These are phyloP conservation scores for Podiceps cristatus DNA, from an alignment of 2,113 vertebrate genomes.

Conservation along the genomic window DNA sequence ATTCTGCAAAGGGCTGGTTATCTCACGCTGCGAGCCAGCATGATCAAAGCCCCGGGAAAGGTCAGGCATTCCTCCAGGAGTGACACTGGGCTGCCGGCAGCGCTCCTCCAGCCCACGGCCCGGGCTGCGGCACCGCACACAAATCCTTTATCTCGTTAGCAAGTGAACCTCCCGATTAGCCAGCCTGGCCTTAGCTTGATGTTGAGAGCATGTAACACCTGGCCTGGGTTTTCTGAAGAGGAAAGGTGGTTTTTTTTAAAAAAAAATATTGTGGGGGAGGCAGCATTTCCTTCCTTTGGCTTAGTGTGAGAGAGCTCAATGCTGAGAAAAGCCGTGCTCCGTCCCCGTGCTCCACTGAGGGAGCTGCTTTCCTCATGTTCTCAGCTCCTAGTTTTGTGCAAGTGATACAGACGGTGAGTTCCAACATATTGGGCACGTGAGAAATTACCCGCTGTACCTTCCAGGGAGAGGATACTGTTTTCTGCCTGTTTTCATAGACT, in stretches of 20 bases:
- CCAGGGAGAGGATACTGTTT: not conserved
- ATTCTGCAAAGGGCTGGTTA: constrained; percentile 72
- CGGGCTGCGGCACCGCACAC: not conserved
- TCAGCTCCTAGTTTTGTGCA: not conserved
- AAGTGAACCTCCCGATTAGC: constrained; percentile 60
- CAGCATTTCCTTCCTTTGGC: constrained; percentile 46
- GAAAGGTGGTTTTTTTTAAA: not conserved
- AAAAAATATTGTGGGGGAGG: not conserved
- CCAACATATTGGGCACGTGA: not conserved
- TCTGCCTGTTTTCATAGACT: not conserved
- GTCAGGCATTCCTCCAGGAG: constrained; percentile 73
- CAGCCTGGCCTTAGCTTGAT: constrained; percentile 4
- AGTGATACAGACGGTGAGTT: not conserved
- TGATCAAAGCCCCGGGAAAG: constrained; percentile 79
- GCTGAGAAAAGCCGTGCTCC: not conserved
- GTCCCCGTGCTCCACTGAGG: not conserved
- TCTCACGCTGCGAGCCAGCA: constrained; percentile 57
- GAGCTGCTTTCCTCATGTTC: not conserved
- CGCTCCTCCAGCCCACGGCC: constrained; percentile 32
- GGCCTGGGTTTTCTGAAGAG: constrained; percentile 33
- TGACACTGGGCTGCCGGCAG: constrained; percentile 47
- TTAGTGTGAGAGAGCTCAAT: not conserved
- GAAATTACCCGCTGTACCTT: not conserved
- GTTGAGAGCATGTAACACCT: not conserved
- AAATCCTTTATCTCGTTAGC: constrained; percentile 51